phyloP scores from a whole-genome alignment of 2,113 vertebrate species.

The Eidolon helvum region DNA sequence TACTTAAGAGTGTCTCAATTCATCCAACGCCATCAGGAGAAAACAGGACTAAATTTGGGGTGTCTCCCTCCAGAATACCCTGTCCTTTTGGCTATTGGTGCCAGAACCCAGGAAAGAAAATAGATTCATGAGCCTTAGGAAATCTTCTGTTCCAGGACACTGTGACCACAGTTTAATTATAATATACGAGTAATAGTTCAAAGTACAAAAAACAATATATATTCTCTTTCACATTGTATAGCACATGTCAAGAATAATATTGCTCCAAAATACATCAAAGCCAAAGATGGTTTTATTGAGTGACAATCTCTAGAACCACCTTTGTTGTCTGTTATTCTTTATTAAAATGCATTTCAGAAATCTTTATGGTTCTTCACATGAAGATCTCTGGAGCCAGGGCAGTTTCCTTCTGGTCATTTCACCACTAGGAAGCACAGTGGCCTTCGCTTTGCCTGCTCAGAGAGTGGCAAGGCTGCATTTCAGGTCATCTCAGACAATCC shows the following conservation, averaged over 20 bases:
- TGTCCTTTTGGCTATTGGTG: not conserved
- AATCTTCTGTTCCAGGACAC: not conserved
- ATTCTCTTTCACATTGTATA: not conserved
- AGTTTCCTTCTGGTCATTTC: not conserved
- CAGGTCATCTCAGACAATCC: not conserved
- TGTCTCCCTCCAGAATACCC: not conserved
- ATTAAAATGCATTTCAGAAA: slow-evolving; percentile 2
- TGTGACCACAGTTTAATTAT: not conserved
- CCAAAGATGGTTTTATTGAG: not conserved
- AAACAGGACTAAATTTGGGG: not conserved
- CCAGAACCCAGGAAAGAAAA: not conserved
- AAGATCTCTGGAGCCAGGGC: not conserved
- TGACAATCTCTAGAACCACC: not conserved
- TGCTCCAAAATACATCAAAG: not conserved
- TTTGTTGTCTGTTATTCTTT: not conserved
- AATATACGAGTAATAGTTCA: not conserved
- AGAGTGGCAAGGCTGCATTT: not conserved
- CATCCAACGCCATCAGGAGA: not conserved
- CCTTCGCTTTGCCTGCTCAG: not conserved
- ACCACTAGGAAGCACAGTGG: not conserved
- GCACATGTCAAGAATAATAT: not conserved
- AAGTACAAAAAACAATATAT: not conserved
- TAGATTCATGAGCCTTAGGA: not conserved
- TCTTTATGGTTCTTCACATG: not conserved
- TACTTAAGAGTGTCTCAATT: not conserved